A percentile compares a stretch with the other conserved stretches of the same genome.
phyloP scores from a whole-genome alignment of 2,888 invertebrate species.

The Hymenopus coronatus region DNA sequence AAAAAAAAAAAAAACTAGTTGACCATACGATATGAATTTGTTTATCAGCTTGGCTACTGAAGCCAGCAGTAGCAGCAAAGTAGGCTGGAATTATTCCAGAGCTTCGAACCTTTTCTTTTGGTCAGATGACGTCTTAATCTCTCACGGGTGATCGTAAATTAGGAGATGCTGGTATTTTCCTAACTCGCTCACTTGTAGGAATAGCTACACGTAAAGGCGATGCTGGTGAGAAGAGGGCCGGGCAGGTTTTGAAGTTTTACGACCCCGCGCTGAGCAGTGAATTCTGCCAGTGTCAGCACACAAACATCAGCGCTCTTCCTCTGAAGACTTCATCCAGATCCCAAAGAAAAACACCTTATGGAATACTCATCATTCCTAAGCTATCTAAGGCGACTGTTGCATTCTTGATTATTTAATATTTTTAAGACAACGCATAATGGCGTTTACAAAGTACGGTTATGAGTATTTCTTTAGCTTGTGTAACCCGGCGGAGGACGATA shows the following conservation, averaged over 20 bases:
- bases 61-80: neutral
- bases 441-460: too few species aligned
- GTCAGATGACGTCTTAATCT: neutral
- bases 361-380: too few species aligned
- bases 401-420: too few species aligned
- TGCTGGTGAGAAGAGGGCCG: neutral
- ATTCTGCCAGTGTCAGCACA: neutral
- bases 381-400: too few species aligned
- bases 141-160: neutral
- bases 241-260: neutral
- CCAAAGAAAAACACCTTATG: too few species aligned
- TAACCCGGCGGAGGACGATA: too few species aligned
- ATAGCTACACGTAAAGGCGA: neutral
- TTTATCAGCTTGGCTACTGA: too few species aligned
- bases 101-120: neutral
- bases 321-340: neutral
- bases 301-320: neutral
- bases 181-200: neutral
- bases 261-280: neutral
- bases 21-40: too few species aligned
- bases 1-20: too few species aligned
- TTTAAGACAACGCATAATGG: too few species aligned
- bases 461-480: too few species aligned
- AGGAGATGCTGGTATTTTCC: neutral
- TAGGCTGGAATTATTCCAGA: neutral